These are phyloP conservation scores for Agapostemon virescens DNA, from an alignment of 2,888 invertebrate genomes.

Conservation along the genomic window DNA sequence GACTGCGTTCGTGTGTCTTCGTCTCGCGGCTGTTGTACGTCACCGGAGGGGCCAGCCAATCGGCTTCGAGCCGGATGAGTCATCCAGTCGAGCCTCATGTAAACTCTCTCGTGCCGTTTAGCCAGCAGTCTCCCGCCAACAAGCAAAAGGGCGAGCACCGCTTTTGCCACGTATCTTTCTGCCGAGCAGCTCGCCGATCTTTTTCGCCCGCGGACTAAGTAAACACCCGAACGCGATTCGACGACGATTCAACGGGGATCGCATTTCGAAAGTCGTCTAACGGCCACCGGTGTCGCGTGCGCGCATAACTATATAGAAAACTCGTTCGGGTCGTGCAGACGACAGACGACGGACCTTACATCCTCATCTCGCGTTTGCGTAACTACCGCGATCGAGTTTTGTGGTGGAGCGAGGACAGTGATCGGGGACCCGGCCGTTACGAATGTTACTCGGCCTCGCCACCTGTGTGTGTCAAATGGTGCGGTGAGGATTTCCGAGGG, in stretches of 20 bases:
- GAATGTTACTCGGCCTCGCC: conserved; percentile 2
- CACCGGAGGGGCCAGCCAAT: conserved; percentile 69
- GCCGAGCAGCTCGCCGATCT: conserved; percentile 59
- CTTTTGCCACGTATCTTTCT: conserved; percentile 57
- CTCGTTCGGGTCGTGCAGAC: background rate
- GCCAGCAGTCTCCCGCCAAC: conserved; percentile 71
- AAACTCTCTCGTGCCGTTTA: conserved; percentile 72
- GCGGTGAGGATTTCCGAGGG: conserved; percentile 57
- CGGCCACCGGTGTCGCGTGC: background rate
- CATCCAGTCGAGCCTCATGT: conserved; percentile 73
- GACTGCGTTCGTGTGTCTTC: conserved; percentile 58
- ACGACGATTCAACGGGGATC: no score
- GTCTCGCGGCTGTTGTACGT: conserved; percentile 67
- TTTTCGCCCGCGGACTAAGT: conserved; percentile 6
- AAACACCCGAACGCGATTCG: no score
- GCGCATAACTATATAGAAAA: background rate
- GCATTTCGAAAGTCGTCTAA: no score
- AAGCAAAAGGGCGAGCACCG: conserved; percentile 55
- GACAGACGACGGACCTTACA: background rate
- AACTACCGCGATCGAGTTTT: conserved; percentile 26
- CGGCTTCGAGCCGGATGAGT: conserved; percentile 66
- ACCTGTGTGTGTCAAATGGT: conserved; percentile 65
- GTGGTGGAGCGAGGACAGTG: conserved; percentile 21
- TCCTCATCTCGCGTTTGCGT: conserved; percentile 18
- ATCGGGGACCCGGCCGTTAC: background rate